Percentiles rank a stretch among this genome's conserved stretches.
phyloP scores from a whole-genome alignment of 1,140 invertebrate species.

The Papilio dardanus region DNA sequence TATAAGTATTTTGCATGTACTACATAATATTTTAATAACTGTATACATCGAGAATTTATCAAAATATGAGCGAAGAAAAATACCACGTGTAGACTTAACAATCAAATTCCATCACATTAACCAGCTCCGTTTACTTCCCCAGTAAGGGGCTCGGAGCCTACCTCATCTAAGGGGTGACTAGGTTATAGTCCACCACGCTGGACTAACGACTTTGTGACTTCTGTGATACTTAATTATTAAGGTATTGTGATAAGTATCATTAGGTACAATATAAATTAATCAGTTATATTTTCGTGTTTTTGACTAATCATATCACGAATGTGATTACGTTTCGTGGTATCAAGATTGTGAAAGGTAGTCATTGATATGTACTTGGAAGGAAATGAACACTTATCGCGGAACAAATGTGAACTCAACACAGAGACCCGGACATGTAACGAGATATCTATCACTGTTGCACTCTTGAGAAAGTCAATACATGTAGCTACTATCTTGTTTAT shows the following conservation, averaged over 20 bases:
- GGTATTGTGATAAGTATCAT: background rate
- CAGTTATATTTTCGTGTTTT: background rate
- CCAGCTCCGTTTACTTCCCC: no score
- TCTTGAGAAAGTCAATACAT: slow-evolving; percentile 32
- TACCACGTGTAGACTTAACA: background rate
- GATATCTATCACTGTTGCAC: slow-evolving; percentile 13
- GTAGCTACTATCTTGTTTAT: background rate
- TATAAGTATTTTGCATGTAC: background rate
- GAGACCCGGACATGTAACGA: slow-evolving; percentile 1
- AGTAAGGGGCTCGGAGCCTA: no score
- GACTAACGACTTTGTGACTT: no score
- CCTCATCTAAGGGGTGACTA: no score
- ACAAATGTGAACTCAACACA: slow-evolving; percentile 7
- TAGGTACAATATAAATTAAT: background rate
- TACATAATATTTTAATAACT: no score
- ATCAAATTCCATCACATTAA: no score
- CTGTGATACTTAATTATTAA: no score
- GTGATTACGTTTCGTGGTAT: slow-evolving; percentile 8
- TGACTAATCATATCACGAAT: background rate
- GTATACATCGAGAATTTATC: no score
- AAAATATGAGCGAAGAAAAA: background rate
- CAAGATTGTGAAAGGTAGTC: slow-evolving; percentile 28
- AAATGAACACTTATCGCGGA: slow-evolving; percentile 26
- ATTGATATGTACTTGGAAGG: slow-evolving; percentile 32
- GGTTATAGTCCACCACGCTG: no score